Evolutionary conservation across 2,888 invertebrate species (phyloP).

Genomic region (Eristalinus aeneus): DNA sequence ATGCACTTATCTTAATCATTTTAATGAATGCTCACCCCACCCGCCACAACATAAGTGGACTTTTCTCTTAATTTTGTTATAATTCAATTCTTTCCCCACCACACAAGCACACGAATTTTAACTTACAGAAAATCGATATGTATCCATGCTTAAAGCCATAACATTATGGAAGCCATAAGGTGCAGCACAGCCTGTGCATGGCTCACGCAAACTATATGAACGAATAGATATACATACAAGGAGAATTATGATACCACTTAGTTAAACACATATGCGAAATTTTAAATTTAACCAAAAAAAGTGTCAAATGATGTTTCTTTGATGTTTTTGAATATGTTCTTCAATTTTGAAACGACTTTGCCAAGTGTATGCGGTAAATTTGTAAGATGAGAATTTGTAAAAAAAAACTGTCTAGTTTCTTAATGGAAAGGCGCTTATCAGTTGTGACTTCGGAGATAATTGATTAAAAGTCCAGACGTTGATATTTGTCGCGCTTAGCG

Average conservation of each 20-base stretch:
- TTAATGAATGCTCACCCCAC: neutral
- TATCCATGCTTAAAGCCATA: slow-evolving; percentile 93
- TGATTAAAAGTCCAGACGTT: neutral
- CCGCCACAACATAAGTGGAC: neutral
- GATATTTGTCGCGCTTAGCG: neutral
- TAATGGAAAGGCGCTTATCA: neutral
- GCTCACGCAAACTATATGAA: slow-evolving; percentile 84
- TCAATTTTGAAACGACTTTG: neutral
- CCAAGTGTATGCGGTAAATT: neutral
- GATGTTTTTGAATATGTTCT: neutral
- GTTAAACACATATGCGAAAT: neutral
- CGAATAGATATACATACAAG: slow-evolving; percentile 58
- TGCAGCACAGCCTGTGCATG: slow-evolving; percentile 91
- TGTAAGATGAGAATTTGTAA: neutral
- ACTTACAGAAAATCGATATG: slow-evolving; percentile 93
- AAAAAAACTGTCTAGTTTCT: neutral
- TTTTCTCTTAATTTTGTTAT: neutral
- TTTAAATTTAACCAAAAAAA: slow-evolving; percentile 9
- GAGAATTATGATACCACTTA: neutral
- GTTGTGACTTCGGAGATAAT: neutral
- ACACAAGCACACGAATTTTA: slow-evolving; percentile 53
- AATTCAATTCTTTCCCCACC: neutral
- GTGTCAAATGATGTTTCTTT: neutral
- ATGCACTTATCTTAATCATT: neutral
- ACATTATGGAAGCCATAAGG: slow-evolving; percentile 98